Base-by-base conservation (phyloP, 2,888 invertebrate species). In the Campopleginae sp. region DNA sequence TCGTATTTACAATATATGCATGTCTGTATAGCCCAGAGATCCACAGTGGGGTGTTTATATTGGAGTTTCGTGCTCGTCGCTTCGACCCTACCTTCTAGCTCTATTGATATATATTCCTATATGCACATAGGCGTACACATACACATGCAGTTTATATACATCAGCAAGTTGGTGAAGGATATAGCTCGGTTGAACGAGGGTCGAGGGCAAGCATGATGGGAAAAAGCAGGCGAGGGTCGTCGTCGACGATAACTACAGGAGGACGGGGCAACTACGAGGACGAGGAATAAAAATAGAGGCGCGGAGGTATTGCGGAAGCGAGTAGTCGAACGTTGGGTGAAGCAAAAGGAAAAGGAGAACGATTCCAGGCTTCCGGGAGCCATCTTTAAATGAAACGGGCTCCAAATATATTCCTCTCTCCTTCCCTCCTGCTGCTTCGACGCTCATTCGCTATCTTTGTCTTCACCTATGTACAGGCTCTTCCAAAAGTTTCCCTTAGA, bases 201-300 rank as follows among this genome's bases (percentile, higher is more conserved):
- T 76, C 80, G 80, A 75, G 76, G 80, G 76, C 84, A 83, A 77
- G 38, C 66, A 42, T 58, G 75, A 79, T 80, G 76, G 80, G 76
- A 84, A 75, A 71, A 82, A 77, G 82, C 71, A 72, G 78, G 58
- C 78, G 78, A 82, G 82, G 78, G 82, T 77, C 78, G 78, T n/a
- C 38, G 33, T n/a, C 77, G 65, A 12, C 58, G 78, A 72, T 33
- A 42, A 58, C 44, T 27, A 31, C 23, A 48, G 38, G 58, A 70
- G 54, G 58, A 38, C 65, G 76, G 68, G 54, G n/a, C n/a, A 31
- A 77, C 23, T 48, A 82, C 72, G 72, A 78, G 66, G 82, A 82
- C 58, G 82, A 61, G 23, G 66, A 54, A 65, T 44, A 51, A 33
- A 38, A 61, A 58, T 38, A 66, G 70, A 48, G 48, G 81, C n/a